phyloP scores from a whole-genome alignment of 2,113 vertebrate species.

The Leuciscus idus region DNA sequence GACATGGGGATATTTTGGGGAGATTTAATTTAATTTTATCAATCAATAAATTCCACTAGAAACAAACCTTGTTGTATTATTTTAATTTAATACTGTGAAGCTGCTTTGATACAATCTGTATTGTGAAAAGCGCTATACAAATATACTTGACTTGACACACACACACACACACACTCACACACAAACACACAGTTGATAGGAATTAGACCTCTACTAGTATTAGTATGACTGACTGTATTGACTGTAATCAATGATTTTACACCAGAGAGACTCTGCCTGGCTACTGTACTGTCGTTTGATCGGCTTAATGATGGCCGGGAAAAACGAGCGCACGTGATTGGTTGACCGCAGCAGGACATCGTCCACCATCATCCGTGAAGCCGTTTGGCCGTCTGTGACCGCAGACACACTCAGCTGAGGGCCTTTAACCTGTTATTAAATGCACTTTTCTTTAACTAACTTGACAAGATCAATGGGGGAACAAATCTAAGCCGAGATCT shows the following conservation, averaged over 20 bases:
- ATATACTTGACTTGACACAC: too few species aligned
- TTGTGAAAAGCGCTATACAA: too few species aligned
- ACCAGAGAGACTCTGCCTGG: constrained; percentile 41
- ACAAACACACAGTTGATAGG: background rate
- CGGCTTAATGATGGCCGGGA: constrained; percentile 46
- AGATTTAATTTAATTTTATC: too few species aligned
- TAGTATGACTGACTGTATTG: background rate
- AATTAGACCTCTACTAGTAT: background rate
- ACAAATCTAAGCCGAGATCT: background rate
- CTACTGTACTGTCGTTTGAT: constrained; percentile 60
- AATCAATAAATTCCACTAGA: too few species aligned
- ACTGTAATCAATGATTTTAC: constrained; percentile 37
- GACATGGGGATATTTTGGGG: too few species aligned
- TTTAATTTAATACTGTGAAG: too few species aligned
- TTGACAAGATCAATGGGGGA: background rate
- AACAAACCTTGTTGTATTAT: too few species aligned
- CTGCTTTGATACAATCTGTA: too few species aligned
- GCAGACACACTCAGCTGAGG: background rate
- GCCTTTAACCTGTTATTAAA: background rate
- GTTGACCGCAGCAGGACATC: constrained; percentile 36
- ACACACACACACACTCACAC: too few species aligned
- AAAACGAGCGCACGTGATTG: constrained; percentile 55
- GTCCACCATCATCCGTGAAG: constrained; percentile 55
- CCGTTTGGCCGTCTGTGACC: background rate
- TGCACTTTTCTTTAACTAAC: background rate